phyloP scores from a whole-genome alignment of 2,888 invertebrate genomes.

The Troglohyphantes excavatus region DNA sequence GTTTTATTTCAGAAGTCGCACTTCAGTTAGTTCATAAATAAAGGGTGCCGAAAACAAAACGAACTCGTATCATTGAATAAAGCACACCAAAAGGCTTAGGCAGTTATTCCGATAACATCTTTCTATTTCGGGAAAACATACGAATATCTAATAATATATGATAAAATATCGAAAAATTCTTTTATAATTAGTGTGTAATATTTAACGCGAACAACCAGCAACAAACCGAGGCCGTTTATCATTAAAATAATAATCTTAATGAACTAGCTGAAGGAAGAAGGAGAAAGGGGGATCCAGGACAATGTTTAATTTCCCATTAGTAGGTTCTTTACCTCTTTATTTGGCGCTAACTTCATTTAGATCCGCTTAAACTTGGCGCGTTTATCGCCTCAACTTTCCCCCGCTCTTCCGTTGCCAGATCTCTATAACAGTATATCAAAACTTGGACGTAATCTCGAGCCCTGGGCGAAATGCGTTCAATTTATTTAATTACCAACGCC shows the following conservation, averaged over 20 bases:
- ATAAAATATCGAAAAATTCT: conserved; percentile 78
- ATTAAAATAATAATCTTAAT: conserved; percentile 79
- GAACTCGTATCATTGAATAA: conserved; percentile 64
- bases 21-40: conserved; percentile 32
- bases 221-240: conserved; percentile 76
- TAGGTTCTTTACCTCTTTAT: conserved; percentile 78
- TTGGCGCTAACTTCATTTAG: conserved; percentile 78
- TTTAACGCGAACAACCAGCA: conserved; percentile 75
- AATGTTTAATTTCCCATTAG: conserved; percentile 79
- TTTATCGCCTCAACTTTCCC: conserved; percentile 75
- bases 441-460: conserved; percentile 75
- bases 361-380: conserved; percentile 72
- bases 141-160: conserved; percentile 76
- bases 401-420: conserved; percentile 71
- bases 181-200: conserved; percentile 77
- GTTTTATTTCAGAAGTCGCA: conserved; percentile 4
- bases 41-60: conserved; percentile 45
- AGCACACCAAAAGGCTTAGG: conserved; percentile 11
- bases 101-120: conserved; percentile 70
- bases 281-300: conserved; percentile 66
- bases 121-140: conserved; percentile 54
- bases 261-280: conserved; percentile 76
- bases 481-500: conserved; percentile 77
- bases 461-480: conserved; percentile 67
- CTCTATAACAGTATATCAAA: conserved; percentile 78